Percentiles rank a stretch among this genome's conserved stretches.
These are phyloP conservation scores for Nymphalis urticae DNA, from an alignment of 2,888 invertebrate species.

Conservation along the genomic window DNA sequence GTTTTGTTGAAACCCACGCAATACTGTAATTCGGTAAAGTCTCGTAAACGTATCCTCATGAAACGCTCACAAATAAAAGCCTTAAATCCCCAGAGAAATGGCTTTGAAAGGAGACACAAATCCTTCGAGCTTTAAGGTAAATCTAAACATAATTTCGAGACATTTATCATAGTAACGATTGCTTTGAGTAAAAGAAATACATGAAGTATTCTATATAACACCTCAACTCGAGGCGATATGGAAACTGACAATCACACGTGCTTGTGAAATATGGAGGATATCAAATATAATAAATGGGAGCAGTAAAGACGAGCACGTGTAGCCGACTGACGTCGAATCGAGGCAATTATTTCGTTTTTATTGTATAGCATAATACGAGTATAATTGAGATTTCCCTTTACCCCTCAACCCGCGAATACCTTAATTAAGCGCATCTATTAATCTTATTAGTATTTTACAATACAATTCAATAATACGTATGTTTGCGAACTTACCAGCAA, in stretches of 20 bases:
- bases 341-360: conserved; percentile 16
- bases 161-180: conserved; percentile 33
- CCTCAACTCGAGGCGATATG: conserved; percentile 22
- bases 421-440: too few species aligned
- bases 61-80: conserved; percentile 26
- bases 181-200: conserved; percentile 15
- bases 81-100: conserved; percentile 27
- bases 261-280: conserved; percentile 32
- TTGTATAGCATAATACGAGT: conserved; percentile 1
- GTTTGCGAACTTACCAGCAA: too few species aligned
- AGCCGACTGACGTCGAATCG: conserved; percentile 15
- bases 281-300: conserved; percentile 29
- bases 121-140: conserved; percentile 17
- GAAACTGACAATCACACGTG: conserved; percentile 34
- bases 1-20: conserved; percentile 24
- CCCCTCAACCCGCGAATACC: too few species aligned
- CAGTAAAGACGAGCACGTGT: conserved; percentile 25
- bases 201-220: conserved; percentile 26
- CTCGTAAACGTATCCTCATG: conserved; percentile 20
- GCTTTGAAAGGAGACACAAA: conserved; percentile 26
- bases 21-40: conserved; percentile 23
- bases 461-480: too few species aligned
- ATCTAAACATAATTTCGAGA: conserved; percentile 29
- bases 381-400: background rate
- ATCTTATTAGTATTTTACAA: too few species aligned